These are phyloP conservation scores for Gymnogyps californianus DNA, from an alignment of 2,113 vertebrate species.

Conservation along the genomic window DNA sequence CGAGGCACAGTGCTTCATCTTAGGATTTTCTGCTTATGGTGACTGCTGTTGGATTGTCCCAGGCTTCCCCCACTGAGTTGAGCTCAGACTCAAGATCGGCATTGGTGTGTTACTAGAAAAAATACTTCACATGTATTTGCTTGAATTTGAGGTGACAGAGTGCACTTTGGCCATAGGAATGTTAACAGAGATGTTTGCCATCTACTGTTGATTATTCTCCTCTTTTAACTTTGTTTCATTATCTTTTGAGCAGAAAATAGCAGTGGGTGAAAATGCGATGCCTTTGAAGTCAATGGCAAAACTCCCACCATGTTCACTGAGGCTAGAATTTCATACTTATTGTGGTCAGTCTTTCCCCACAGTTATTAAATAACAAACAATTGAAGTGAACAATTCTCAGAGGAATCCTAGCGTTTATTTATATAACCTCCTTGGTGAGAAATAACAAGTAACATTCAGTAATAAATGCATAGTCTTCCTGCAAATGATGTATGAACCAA, in stretches of 20 bases:
- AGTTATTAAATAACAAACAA: conserved; percentile 35
- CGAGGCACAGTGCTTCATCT: background rate
- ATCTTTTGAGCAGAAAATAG: background rate
- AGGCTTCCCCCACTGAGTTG: background rate
- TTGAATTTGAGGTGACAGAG: background rate
- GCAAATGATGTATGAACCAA: background rate
- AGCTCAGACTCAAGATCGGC: background rate
- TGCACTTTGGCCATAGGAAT: background rate
- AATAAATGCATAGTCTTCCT: background rate
- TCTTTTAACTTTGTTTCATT: background rate
- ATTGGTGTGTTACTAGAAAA: background rate
- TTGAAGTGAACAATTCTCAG: conserved; percentile 6
- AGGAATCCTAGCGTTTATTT: conserved; percentile 5
- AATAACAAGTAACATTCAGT: background rate
- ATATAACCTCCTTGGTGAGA: conserved; percentile 29
- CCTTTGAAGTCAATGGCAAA: background rate
- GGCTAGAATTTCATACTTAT: background rate
- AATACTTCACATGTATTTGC: background rate
- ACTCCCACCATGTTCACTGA: fast-evolving
- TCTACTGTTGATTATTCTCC: background rate
- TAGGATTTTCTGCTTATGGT: background rate
- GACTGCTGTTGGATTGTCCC: background rate
- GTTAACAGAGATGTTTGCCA: background rate
- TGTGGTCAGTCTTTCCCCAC: conserved; percentile 8
- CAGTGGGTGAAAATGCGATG: background rate